Evolutionary conservation across 2,113 vertebrate genomes (phyloP).

Genomic region (Thunnus thynnus): DNA sequence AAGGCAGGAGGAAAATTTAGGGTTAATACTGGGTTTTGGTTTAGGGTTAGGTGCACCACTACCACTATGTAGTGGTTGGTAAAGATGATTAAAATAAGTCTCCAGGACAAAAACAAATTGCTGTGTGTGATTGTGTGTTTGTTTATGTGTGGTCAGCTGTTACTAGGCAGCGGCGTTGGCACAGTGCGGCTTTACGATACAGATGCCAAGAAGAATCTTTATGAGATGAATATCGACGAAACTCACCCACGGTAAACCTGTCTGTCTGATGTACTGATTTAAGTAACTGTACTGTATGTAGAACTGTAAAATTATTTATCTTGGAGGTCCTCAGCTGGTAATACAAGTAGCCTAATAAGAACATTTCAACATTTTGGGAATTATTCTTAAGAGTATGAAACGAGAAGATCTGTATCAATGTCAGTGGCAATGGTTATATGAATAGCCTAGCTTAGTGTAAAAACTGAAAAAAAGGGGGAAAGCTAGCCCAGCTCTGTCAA

Average conservation of each 20-base stretch:
- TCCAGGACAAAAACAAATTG: neutral
- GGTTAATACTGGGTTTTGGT: too few relatives aligned
- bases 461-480: too few relatives aligned
- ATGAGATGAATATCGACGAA: slow-evolving; percentile 94
- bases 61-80: too few relatives aligned
- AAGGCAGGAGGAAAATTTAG: too few relatives aligned
- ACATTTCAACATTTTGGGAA: neutral
- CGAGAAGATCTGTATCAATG: too few relatives aligned
- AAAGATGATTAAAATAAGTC: too few relatives aligned
- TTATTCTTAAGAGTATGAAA: too few relatives aligned
- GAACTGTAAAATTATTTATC: too few relatives aligned
- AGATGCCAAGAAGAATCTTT: slow-evolving; percentile 97
- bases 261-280: neutral
- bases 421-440: too few relatives aligned
- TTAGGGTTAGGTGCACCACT: too few relatives aligned
- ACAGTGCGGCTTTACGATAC: slow-evolving; percentile 97
- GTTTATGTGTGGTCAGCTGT: slow-evolving; percentile 83
- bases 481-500: too few relatives aligned
- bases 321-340: neutral
- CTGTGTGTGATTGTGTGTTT: slow-evolving; percentile 2
- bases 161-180: slow-evolving; percentile 94
- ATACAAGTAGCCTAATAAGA: neutral
- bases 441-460: too few relatives aligned
- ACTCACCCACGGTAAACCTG: slow-evolving; percentile 90
- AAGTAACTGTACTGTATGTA: neutral